These are phyloP conservation scores for Stichopus horrens DNA, from an alignment of 53 echinoderm and acorn worm species.

Conservation along the genomic window DNA sequence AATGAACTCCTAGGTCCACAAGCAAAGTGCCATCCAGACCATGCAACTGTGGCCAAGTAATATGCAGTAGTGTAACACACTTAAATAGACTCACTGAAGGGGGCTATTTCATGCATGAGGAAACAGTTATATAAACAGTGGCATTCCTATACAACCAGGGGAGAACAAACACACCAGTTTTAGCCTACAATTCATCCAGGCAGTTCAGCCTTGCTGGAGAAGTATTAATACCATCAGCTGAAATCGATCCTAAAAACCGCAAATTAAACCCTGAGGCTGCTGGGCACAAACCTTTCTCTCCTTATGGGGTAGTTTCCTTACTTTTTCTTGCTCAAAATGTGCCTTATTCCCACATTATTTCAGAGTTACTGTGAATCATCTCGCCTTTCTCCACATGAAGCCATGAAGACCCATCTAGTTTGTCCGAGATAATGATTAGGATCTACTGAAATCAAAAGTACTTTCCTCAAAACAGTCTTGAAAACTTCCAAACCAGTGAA, in stretches of 20 bases:
- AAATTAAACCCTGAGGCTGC: slow-evolving; percentile 23
- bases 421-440: not conserved
- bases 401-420: not conserved
- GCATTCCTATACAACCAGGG: too few species aligned
- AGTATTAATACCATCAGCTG: not conserved
- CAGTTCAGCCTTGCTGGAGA: not conserved
- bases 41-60: too few species aligned
- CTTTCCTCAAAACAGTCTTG: not conserved
- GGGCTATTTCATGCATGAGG: too few species aligned
- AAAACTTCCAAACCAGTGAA: not conserved
- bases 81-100: too few species aligned
- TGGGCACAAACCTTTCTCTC: not conserved
- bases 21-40: too few species aligned
- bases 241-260: not conserved
- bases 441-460: not conserved
- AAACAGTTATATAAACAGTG: too few species aligned
- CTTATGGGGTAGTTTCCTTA: not conserved
- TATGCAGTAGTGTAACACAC: too few species aligned
- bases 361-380: not conserved
- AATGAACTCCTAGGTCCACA: too few species aligned
- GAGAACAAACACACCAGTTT: too few species aligned
- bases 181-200: too few species aligned
- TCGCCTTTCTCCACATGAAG: not conserved
- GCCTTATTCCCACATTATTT: not conserved
- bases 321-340: not conserved